Conservation (phyloP, 1,140 invertebrate genomes). For the Zaprionus davidi region DNA sequence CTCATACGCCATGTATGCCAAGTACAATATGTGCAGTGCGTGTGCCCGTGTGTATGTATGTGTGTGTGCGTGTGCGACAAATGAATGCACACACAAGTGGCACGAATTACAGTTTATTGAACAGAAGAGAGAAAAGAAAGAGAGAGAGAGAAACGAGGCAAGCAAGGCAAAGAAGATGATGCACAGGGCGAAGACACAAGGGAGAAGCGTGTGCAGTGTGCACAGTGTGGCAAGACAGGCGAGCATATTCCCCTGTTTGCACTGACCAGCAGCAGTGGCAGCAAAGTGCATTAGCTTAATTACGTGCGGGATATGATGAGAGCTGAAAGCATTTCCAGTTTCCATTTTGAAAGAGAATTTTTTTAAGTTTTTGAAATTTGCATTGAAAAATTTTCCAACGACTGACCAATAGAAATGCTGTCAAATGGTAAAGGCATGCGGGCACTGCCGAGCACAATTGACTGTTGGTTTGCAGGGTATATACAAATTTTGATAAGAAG, state of each 20-base stretch:
- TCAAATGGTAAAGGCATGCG: neutral
- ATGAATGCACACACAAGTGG: constrained; percentile 76
- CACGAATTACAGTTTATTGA: constrained; percentile 82
- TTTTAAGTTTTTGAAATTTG: neutral
- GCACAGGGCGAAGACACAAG: neutral
- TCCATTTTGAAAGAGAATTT: neutral
- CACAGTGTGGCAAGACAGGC: neutral
- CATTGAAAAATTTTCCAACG: neutral
- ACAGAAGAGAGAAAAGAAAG: constrained; percentile 45
- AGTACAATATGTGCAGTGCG: constrained; percentile 51
- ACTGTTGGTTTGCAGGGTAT: neutral
- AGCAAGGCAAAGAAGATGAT: neutral
- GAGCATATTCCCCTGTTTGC: neutral
- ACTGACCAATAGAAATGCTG: neutral
- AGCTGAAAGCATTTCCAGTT: neutral
- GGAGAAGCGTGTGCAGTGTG: constrained; percentile 5
- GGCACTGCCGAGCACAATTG: neutral
- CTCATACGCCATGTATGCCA: constrained; percentile 79
- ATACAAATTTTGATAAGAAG: neutral
- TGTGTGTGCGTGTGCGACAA: constrained; percentile 56
- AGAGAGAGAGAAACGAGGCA: neutral
- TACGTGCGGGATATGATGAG: neutral
- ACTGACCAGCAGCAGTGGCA: neutral
- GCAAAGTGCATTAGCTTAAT: constrained; percentile 5
- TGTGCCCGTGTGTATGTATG: neutral